phyloP scores from a whole-genome alignment of 2,888 invertebrate genomes.

The Orchestes rusci region DNA sequence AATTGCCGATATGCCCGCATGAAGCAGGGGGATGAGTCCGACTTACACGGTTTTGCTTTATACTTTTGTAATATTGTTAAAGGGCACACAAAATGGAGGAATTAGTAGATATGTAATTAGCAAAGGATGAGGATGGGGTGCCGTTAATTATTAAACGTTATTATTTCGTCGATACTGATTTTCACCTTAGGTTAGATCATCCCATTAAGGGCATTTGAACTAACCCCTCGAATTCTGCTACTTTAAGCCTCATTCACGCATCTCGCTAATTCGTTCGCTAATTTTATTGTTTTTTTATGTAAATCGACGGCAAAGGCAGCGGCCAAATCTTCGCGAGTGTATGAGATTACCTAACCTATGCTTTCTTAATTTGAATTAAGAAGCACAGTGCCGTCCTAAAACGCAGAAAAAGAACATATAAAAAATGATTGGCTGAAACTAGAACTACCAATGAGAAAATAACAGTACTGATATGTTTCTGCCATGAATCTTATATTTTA shows the following conservation, averaged over 20 bases:
- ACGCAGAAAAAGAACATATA: no score
- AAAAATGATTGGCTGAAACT: no score
- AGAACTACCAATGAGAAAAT: no score
- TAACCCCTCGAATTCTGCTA: slow-evolving; percentile 17
- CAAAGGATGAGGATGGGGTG: slow-evolving; percentile 1
- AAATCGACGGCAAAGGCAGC: slow-evolving; percentile 21
- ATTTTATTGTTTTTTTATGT: slow-evolving; percentile 38
- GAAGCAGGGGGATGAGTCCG: slow-evolving; percentile 11
- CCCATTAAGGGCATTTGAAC: slow-evolving; percentile 4
- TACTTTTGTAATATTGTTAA: slow-evolving; percentile 18
- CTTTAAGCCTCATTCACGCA: slow-evolving; percentile 24
- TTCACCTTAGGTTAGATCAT: no score
- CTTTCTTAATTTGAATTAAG: slow-evolving; percentile 36
- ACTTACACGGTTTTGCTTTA: slow-evolving; percentile 23
- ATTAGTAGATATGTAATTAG: no score
- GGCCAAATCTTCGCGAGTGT: slow-evolving; percentile 28
- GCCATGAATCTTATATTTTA: no score
- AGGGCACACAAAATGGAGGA: no score
- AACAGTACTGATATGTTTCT: no score
- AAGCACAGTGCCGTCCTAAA: slow-evolving; percentile 14
- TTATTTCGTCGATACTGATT: no score
- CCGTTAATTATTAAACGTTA: no score
- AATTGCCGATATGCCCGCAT: slow-evolving; percentile 20
- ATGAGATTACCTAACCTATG: slow-evolving; percentile 39
- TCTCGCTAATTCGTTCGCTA: slow-evolving; percentile 24